phyloP scores from a whole-genome alignment of 2,113 vertebrate genomes.

The Elachura formosa region DNA sequence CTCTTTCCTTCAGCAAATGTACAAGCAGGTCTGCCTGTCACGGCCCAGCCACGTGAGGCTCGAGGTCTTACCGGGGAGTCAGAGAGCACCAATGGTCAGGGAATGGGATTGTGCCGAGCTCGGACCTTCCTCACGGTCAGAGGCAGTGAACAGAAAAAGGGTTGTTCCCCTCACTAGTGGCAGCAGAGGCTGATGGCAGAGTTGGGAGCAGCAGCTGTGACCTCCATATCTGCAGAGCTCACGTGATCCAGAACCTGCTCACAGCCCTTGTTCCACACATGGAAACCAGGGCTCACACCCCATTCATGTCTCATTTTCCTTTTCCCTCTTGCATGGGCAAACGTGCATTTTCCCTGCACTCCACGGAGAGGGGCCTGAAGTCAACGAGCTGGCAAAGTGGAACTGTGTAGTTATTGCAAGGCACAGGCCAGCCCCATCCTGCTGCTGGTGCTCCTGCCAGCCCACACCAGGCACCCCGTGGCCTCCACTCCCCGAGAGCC shows the following conservation, averaged over 20 bases:
- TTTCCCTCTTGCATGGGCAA: background rate
- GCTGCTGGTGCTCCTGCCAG: background rate
- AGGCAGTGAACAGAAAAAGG: background rate
- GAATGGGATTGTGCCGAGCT: background rate
- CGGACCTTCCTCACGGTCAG: background rate
- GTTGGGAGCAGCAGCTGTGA: background rate
- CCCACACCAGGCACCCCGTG: background rate
- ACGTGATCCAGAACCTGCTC: background rate
- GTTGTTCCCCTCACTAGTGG: background rate
- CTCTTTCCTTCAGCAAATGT: conserved; percentile 58
- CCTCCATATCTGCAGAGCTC: background rate
- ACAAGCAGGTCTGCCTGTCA: conserved; percentile 57
- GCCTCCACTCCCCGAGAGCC: rapidly evolving
- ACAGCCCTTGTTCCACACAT: background rate
- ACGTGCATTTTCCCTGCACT: background rate
- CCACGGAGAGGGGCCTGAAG: background rate
- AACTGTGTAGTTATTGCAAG: background rate
- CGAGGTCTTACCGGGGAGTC: background rate
- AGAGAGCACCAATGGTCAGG: conserved; percentile 34
- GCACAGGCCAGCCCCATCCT: background rate
- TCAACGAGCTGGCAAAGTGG: background rate
- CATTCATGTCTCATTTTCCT: background rate
- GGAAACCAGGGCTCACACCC: background rate
- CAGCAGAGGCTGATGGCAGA: background rate
- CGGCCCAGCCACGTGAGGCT: background rate